Evolutionary conservation across 2,113 vertebrate genomes (phyloP), one percentile per base, ranked within the genome.

Genomic region (Rhinolophus sinicus): DNA sequence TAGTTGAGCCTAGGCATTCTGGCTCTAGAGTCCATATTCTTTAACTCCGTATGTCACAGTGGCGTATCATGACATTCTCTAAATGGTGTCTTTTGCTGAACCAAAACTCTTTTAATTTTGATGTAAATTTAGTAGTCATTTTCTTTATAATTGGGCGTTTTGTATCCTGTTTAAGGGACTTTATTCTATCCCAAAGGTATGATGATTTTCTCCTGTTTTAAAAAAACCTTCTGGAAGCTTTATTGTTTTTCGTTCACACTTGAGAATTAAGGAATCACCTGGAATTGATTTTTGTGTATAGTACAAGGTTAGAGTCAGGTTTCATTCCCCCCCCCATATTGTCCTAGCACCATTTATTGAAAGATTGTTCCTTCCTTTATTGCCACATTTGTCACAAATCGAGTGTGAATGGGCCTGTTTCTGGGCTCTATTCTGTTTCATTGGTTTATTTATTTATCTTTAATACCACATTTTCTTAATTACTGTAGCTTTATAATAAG

Each of bases 161-260:
- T 73, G 18, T 92, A 54, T 44, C 30, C 35, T 26, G 28, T 44
- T 58, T 84, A 75, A 75, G 58, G 73, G 75, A 65, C 9, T 73
- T 73, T 91, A 47, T 81, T 47, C 47, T 88, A 16, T 58, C 50
- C 50, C 56, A 47, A 92, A 81, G 52, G 80, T 81, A 88, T 6
- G 11, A 75, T 47, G 73, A 24, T 73, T 72, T 40, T 92, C 28
- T 90, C 73, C 60, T 80, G 26, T 86, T 86, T 86, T 54, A 18
- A 44, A 44, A 44, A 44, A 44, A 44, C 56, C 26, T 92, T 91
- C 52, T 70, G 50, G 83, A 95, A 50, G 33, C 33, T 72, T 84
- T 64, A 9, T 22, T 92, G 54, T 54, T 93, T 87, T 52, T 78
- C 73, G 91, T 90, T 86, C 40, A 85, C 77, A 72, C 70, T 80